Evolutionary conservation across 2,888 invertebrate genomes (phyloP), one percentile per base, ranked within the genome.

Genomic region (Penaeus monodon): DNA sequence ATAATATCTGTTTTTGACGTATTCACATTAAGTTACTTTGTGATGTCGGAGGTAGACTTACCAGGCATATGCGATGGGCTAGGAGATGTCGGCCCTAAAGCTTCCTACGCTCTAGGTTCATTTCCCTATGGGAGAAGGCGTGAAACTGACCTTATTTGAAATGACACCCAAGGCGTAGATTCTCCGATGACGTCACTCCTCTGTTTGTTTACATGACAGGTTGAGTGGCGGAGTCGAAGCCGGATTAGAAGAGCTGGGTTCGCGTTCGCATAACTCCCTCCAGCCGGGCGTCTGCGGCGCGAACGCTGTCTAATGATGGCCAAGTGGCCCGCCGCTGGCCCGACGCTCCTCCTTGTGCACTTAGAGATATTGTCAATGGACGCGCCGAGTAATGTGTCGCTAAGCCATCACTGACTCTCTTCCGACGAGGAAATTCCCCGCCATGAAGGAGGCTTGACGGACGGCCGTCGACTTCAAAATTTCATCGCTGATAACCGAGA

Each of bases 1-100:
- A 84, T 84, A 84, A 84, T 77, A 82, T 77, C 57, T 76, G 65
- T 84, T 74, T 77, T 66, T 84, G 84, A 84, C 84, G 84, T 77
- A 77, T 84, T 84, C 84, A 84, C 84, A 84, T 84, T 84, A 84
- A 77, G 44, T 84, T 84, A 77, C 77, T 77, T 84, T 84, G 77
- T 84, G 84, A 77, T 84, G 77, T 84, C 66, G 22, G n/a, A 57
- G 81, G 57, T 68, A 49, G 77, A 49, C 33, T 80, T 82, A 82
- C 66, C 44, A 29, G 66, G 77, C n/a, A 64, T 65, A 44, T 49
- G 65, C 44, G 63, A 63, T 38, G 49, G 84, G 17, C 44, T 22
- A 38, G 20, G 65, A 38, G 77, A 84, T 66, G 27, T 84, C 77
- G 66, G 65, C 77, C 44, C 44, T 66, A 84, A 57, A 4, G 76